These are phyloP conservation scores for Antennarius maculatus DNA, from an alignment of 2,797 vertebrate genomes.

Conservation along the genomic window DNA sequence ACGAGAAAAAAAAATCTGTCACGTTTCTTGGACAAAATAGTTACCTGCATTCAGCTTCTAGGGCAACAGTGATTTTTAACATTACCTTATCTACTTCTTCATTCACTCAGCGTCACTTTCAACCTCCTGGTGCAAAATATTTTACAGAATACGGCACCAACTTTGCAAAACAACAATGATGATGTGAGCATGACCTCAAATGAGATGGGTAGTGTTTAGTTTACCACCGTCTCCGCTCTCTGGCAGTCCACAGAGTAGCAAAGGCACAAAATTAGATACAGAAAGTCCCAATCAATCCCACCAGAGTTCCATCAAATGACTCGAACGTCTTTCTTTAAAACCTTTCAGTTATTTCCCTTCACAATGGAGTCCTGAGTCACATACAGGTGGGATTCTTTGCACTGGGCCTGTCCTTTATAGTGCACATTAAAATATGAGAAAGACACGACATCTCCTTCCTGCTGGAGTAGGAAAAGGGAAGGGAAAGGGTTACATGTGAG, in stretches of 20 bases:
- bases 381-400: slow-evolving; percentile 40
- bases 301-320: neutral
- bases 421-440: slow-evolving; percentile 84
- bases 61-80: slow-evolving; percentile 49
- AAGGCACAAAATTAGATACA: slow-evolving; percentile 84
- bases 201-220: slow-evolving; percentile 52
- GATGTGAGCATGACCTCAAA: slow-evolving; percentile 40
- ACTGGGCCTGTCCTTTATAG: slow-evolving; percentile 78
- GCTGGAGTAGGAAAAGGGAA: slow-evolving; percentile 36
- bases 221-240: slow-evolving; percentile 62
- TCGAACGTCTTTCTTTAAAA: slow-evolving; percentile 10
- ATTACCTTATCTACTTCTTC: slow-evolving; percentile 12
- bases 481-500: neutral
- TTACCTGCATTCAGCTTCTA: slow-evolving; percentile 53
- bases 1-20: slow-evolving; percentile 2
- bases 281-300: slow-evolving; percentile 51
- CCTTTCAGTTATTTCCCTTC: slow-evolving; percentile 14
- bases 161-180: slow-evolving; percentile 27
- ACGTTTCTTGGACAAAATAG: slow-evolving; percentile 13
- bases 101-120: slow-evolving; percentile 14
- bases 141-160: slow-evolving; percentile 5
- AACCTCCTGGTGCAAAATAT: slow-evolving; percentile 19
- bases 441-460: slow-evolving; percentile 51
- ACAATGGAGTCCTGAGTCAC: slow-evolving; percentile 25
- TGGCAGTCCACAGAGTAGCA: slow-evolving; percentile 73